Percentiles rank a stretch among this genome's conserved stretches.
Evolutionary conservation across 1,140 invertebrate genomes (phyloP).

Genomic region (Drosophila saltans): DNA sequence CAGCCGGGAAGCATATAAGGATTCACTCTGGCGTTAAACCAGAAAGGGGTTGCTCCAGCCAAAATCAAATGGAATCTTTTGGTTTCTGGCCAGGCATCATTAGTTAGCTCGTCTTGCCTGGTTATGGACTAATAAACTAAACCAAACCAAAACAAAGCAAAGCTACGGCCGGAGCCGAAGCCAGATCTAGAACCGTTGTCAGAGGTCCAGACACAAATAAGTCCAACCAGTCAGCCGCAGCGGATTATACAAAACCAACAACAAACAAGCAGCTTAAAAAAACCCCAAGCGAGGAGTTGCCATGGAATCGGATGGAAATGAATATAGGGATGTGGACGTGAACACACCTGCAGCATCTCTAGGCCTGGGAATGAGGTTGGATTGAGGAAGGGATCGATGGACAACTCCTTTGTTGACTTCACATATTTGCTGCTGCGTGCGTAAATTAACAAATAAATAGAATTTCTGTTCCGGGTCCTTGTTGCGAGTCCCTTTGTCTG

Average conservation of each 20-base stretch:
- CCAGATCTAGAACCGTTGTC: conserved; percentile 10
- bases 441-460: conserved; percentile 81
- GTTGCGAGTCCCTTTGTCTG: conserved; percentile 42
- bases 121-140: conserved; percentile 72
- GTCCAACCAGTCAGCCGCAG: conserved; percentile 52
- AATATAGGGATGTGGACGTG: background rate
- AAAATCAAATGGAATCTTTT: conserved; percentile 53
- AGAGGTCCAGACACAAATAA: conserved; percentile 48
- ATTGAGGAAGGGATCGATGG: background rate
- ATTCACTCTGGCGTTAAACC: conserved; percentile 59
- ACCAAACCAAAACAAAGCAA: conserved; percentile 26
- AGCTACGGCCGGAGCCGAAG: background rate
- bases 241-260: conserved; percentile 75
- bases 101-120: conserved; percentile 37
- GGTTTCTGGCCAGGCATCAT: conserved; percentile 66
- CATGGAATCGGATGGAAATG: conserved; percentile 36
- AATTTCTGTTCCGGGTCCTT: conserved; percentile 53
- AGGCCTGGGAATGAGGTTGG: background rate
- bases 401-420: conserved; percentile 59
- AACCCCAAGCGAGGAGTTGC: conserved; percentile 49
- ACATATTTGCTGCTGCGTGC: conserved; percentile 76
- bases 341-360: conserved; percentile 7
- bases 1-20: background rate
- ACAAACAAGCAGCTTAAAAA: conserved; percentile 81
- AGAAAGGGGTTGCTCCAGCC: conserved; percentile 38